A percentile compares a stretch with the other conserved stretches of the same genome.
These are phyloP conservation scores for Lasioglossum calceatum DNA, from an alignment of 2,888 invertebrate species.

Conservation along the genomic window DNA sequence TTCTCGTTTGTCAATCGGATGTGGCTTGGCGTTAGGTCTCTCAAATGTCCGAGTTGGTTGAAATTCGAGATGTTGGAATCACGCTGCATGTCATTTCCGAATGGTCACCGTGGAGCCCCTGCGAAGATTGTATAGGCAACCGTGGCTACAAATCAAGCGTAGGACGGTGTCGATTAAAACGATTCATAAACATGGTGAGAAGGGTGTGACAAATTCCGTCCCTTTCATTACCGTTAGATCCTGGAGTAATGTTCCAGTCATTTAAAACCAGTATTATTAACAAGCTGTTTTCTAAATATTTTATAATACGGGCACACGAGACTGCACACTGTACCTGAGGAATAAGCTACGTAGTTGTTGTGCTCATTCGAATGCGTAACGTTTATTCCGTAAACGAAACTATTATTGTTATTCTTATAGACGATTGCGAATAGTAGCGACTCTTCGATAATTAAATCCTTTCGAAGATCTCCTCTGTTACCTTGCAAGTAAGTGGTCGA, in stretches of 20 bases:
- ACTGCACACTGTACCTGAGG: too few species aligned
- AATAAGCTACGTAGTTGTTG: neutral
- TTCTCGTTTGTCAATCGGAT: neutral
- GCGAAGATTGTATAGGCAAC: constrained; percentile 84
- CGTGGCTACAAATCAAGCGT: constrained; percentile 83
- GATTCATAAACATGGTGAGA: constrained; percentile 66
- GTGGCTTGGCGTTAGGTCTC: constrained; percentile 76
- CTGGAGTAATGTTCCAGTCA: neutral
- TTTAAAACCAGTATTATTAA: neutral
- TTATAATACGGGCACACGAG: neutral
- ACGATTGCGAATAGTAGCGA: constrained; percentile 45
- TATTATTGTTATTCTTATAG: constrained; percentile 45
- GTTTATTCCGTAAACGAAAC: too few species aligned
- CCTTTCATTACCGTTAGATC: neutral
- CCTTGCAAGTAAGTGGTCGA: constrained; percentile 77
- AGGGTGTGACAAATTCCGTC: neutral
- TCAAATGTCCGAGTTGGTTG: constrained; percentile 82
- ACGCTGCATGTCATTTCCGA: constrained; percentile 85
- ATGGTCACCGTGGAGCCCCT: constrained; percentile 86
- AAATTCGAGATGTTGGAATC: constrained; percentile 83
- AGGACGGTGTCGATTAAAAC: constrained; percentile 86
- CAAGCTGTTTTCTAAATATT: neutral
- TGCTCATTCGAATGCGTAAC: too few species aligned
- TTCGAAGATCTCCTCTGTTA: constrained; percentile 73
- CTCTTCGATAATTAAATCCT: constrained; percentile 69